These are phyloP conservation scores for Drosophila kanekoi DNA, from an alignment of 2,888 invertebrate genomes.

Conservation along the genomic window DNA sequence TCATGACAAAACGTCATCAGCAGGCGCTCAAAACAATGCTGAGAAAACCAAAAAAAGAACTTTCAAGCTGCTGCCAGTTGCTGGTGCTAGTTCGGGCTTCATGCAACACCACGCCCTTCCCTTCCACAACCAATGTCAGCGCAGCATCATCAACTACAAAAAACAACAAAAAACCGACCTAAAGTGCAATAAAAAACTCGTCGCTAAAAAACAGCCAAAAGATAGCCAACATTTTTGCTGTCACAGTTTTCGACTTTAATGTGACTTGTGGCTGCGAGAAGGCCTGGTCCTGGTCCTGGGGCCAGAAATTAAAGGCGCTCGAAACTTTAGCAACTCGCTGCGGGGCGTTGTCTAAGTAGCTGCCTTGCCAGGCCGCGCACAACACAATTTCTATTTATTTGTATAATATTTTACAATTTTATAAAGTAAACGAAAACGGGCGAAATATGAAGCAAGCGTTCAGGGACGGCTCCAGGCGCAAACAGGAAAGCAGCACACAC, in stretches of 20 bases:
- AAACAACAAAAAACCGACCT: constrained; percentile 18
- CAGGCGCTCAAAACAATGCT: constrained; percentile 42
- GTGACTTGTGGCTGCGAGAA: constrained; percentile 47
- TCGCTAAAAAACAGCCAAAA: constrained; percentile 13
- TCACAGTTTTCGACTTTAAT: constrained; percentile 72
- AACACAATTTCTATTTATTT: constrained; percentile 70
- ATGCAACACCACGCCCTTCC: too few relatives aligned
- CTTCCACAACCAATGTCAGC: constrained; percentile 18
- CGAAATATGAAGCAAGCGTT: constrained; percentile 59
- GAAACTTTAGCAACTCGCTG: constrained; percentile 37
- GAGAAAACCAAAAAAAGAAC: constrained; percentile 31
- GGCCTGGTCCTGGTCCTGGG: neutral
- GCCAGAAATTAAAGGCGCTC: constrained; percentile 63
- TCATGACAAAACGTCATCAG: constrained; percentile 72
- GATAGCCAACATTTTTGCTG: constrained; percentile 46
- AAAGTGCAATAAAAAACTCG: constrained; percentile 40
- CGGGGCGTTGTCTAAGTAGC: constrained; percentile 67
- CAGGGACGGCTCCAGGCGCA: constrained; percentile 60
- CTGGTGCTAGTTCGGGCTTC: constrained; percentile 6
- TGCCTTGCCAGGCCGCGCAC: constrained; percentile 24
- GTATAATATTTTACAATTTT: constrained; percentile 78
- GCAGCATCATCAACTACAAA: constrained; percentile 50
- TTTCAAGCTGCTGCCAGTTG: constrained; percentile 53
- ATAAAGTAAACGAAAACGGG: constrained; percentile 65
- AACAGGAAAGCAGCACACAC: constrained; percentile 62